Evolutionary conservation across 2,113 vertebrate species (phyloP), one percentile per base, ranked within the genome.

Genomic region (Xenotilapia leptura): DNA sequence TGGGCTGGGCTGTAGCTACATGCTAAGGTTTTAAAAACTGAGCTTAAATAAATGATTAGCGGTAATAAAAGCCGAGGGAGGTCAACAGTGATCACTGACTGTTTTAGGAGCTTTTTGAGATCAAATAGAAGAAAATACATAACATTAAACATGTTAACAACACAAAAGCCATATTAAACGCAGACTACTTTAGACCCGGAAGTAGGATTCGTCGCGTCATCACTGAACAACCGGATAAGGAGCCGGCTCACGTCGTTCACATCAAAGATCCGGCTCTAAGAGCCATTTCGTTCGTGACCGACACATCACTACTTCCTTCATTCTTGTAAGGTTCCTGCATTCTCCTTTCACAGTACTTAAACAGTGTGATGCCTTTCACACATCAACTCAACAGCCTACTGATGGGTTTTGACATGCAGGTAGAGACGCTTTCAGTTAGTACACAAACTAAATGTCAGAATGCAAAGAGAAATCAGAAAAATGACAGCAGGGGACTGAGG

Each of bases 401-500:
- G 84, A 77, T 9, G 47, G 85, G 17, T 80, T 85, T 56, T 75
- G 55, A 88, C 53, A 86, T 23, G 7, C 6, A 47, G 77, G 56
- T 84, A 19, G 36, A 49, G 84, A 84, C 2, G 11, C 77, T 49
- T 73, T 84, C 47, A 77, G 40, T 28, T 6, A 45, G 21, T 47
- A 17, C 40, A 75, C 62, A 89, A 83, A 83, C 17, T 2, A 62
- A 83, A 82, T 58, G 62, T 81, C 80, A 3, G 15, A 36, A 56
- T 70, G 60, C 40, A 85, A 85, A 83, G 84, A 42, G 19, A 56
- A 73, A 56, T 53, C 49, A 6, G 40, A 80, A 33, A 77, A 40
- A 53, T 83, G 82, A 86, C 86, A 86, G 60, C 42, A 42, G 81
- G 81, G 13, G 58, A 55, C 21, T 15, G 81, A 73, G 21, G 80